Conservation (phyloP, 2,113 vertebrate genomes). For the Pavo muticus region DNA sequence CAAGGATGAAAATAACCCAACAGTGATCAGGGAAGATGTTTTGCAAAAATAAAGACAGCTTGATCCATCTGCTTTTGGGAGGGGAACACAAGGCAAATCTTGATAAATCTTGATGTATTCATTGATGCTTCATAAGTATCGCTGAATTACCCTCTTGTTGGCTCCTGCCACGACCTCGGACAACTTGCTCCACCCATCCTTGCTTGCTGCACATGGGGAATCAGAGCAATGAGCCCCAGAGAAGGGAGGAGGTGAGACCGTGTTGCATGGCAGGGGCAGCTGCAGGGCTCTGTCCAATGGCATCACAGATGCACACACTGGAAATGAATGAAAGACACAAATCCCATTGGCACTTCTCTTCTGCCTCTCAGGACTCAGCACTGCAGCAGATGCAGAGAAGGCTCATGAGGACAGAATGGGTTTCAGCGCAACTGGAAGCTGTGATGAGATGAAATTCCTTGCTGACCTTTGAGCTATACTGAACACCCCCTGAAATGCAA, state of each 20-base stretch:
- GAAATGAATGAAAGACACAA: not conserved
- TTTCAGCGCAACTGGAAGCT: not conserved
- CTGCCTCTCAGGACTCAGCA: not conserved
- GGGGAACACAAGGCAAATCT: not conserved
- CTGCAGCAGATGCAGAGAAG: not conserved
- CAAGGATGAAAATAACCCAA: not conserved
- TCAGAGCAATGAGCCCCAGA: not conserved
- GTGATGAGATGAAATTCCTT: not conserved
- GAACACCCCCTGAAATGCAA: not conserved
- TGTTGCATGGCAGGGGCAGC: not conserved
- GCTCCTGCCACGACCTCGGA: not conserved
- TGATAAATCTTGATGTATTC: not conserved
- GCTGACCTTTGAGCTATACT: not conserved
- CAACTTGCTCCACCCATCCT: not conserved
- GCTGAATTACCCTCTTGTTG: not conserved
- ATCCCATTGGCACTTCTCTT: not conserved
- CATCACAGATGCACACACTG: accelerated
- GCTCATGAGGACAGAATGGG: not conserved
- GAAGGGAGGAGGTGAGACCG: not conserved
- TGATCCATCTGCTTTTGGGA: not conserved
- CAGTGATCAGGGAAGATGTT: not conserved
- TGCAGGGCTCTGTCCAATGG: not conserved
- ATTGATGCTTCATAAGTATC: not conserved
- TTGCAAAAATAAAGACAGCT: not conserved
- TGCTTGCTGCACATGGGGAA: not conserved